Conservation (phyloP, 1,140 invertebrate genomes). For the Danaus melanippus region DNA sequence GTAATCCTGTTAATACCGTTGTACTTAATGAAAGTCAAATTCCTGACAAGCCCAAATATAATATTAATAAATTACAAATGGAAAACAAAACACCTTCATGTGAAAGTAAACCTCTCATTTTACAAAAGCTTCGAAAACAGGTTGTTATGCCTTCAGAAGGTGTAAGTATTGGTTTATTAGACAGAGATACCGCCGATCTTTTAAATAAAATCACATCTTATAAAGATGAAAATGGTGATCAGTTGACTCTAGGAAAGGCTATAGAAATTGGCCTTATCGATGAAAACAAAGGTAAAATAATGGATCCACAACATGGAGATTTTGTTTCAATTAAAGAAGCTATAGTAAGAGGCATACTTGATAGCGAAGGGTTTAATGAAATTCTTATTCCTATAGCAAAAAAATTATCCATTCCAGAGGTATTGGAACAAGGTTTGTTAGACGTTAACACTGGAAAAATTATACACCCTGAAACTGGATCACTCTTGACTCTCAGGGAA, state of each 20-base stretch:
- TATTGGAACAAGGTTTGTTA: conserved; percentile 87
- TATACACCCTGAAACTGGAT: conserved; percentile 91
- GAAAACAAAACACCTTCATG: conserved; percentile 63
- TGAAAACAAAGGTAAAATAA: conserved; percentile 81
- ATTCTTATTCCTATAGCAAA: conserved; percentile 85
- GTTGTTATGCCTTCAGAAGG: conserved; percentile 82
- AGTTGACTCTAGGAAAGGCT: conserved; percentile 82
- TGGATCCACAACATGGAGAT: conserved; percentile 87
- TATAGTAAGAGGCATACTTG: conserved; percentile 86
- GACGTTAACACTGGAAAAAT: conserved; percentile 85
- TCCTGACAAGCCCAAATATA: conserved; percentile 79
- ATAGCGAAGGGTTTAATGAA: conserved; percentile 83
- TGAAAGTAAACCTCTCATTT: conserved; percentile 80
- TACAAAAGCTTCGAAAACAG: conserved; percentile 85
- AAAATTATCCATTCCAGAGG: conserved; percentile 85
- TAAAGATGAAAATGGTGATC: conserved; percentile 72
- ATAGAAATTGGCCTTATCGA: conserved; percentile 83
- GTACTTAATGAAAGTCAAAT: conserved; percentile 63
- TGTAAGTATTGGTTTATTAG: conserved; percentile 80
- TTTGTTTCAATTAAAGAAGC: conserved; percentile 87
- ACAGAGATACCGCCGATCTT: conserved; percentile 80
- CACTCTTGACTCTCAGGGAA: conserved; percentile 81
- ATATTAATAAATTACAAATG: conserved; percentile 75
- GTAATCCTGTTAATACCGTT: conserved; percentile 50
- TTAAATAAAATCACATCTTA: conserved; percentile 75